A percentile compares a stretch with the other conserved stretches of the same genome.
Conservation (phyloP, 2,888 invertebrate species). For the Pristionchus maxplancki region DNA sequence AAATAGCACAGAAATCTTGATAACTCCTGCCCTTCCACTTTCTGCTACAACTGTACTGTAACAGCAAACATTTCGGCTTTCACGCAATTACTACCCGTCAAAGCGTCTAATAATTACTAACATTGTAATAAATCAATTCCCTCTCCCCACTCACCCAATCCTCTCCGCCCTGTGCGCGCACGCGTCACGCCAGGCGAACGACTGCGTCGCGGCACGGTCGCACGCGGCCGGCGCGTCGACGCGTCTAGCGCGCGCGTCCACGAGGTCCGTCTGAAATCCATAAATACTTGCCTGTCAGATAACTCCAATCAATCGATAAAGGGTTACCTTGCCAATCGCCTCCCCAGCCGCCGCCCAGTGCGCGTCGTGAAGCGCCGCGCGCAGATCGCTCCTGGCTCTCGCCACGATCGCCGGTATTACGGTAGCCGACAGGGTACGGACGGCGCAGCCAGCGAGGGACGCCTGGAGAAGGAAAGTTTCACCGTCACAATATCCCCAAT, state of each 20-base stretch:
- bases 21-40: no score
- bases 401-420: not conserved
- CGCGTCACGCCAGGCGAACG: constrained; percentile 26
- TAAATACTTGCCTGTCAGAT: not conserved
- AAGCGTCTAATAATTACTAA: no score
- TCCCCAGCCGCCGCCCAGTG: not conserved
- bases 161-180: not conserved
- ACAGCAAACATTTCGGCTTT: no score
- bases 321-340: not conserved
- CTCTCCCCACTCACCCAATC: not conserved
- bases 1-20: no score
- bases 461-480: not conserved
- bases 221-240: not conserved
- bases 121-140: no score
- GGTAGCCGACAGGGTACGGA: not conserved
- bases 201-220: not conserved
- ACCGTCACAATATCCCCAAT: no score
- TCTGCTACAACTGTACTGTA: no score
- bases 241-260: not conserved
- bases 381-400: constrained; percentile 15
- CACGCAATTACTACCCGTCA: no score
- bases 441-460: not conserved
- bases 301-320: no score
- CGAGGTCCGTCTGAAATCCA: not conserved
- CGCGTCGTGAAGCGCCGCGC: not conserved